These are phyloP conservation scores for Troglohyphantes excavatus DNA, from an alignment of 2,888 invertebrate species.

Conservation along the genomic window DNA sequence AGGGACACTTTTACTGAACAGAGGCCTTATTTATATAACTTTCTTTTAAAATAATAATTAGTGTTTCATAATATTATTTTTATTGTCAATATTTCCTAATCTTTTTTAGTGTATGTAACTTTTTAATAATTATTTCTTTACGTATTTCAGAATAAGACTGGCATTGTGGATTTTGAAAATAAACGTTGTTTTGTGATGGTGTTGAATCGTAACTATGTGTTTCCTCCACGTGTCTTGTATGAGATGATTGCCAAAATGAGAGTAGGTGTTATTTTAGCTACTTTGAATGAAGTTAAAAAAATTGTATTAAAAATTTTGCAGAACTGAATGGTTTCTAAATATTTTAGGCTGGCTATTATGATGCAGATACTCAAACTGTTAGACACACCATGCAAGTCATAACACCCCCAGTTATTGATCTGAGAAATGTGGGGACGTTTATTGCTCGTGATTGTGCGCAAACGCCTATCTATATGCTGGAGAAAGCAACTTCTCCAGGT, in stretches of 20 bases:
- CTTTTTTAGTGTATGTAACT: no score
- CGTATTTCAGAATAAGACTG: slow-evolving; percentile 86
- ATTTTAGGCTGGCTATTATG: slow-evolving; percentile 86
- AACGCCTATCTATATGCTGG: slow-evolving; percentile 89
- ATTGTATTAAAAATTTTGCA: not conserved
- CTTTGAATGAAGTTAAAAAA: not conserved
- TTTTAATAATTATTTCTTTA: no score
- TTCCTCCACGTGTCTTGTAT: slow-evolving; percentile 90
- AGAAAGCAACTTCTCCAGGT: slow-evolving; percentile 87
- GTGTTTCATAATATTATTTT: no score
- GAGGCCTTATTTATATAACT: no score
- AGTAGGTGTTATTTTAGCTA: slow-evolving; percentile 83
- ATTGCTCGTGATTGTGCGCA: slow-evolving; percentile 88
- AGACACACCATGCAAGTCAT: slow-evolving; percentile 90
- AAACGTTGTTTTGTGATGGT: slow-evolving; percentile 95
- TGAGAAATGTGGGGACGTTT: slow-evolving; percentile 86
- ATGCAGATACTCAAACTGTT: slow-evolving; percentile 90
- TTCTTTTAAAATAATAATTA: no score
- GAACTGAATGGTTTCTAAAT: not conserved
- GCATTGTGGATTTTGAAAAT: slow-evolving; percentile 89
- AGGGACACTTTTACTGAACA: no score
- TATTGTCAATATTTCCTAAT: no score
- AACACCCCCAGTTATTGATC: slow-evolving; percentile 87
- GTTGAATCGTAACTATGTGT: slow-evolving; percentile 89
- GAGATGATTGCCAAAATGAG: slow-evolving; percentile 92